phyloP scores from a whole-genome alignment of 2,113 vertebrate genomes.

The Enhydra lutris region DNA sequence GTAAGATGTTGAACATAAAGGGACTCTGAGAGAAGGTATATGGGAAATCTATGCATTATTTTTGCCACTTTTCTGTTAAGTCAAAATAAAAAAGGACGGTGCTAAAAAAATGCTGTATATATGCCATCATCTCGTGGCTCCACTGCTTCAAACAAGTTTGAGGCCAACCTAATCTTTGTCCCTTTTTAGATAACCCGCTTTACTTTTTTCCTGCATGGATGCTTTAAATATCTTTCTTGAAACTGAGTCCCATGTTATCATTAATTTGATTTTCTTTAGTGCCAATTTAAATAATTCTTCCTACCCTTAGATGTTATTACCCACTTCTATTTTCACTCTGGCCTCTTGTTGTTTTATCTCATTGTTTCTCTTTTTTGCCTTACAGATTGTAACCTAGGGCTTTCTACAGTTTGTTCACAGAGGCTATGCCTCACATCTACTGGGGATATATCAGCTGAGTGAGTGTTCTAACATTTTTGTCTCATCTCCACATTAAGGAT shows the following conservation, averaged over 20 bases:
- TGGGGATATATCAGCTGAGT: background rate
- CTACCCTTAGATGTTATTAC: background rate
- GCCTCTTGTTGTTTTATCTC: background rate
- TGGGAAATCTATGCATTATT: background rate
- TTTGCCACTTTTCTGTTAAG: background rate
- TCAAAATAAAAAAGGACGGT: background rate
- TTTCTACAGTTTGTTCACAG: background rate
- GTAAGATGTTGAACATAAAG: background rate
- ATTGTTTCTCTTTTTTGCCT: background rate
- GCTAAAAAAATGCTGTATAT: background rate
- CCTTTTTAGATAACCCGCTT: background rate
- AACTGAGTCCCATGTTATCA: background rate
- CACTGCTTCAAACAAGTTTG: background rate
- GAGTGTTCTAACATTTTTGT: background rate
- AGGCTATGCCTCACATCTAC: background rate
- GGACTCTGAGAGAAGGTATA: background rate
- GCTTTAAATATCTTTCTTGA: conserved; percentile 7
- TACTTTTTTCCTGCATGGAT: background rate
- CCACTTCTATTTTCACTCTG: background rate
- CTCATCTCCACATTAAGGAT: background rate
- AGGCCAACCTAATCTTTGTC: background rate
- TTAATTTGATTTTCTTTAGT: conserved; percentile 31
- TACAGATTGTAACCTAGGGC: background rate
- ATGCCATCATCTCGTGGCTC: background rate
- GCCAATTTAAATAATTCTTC: background rate